phyloP scores from a whole-genome alignment of 2,888 invertebrate genomes.

The Andrena praecox region DNA sequence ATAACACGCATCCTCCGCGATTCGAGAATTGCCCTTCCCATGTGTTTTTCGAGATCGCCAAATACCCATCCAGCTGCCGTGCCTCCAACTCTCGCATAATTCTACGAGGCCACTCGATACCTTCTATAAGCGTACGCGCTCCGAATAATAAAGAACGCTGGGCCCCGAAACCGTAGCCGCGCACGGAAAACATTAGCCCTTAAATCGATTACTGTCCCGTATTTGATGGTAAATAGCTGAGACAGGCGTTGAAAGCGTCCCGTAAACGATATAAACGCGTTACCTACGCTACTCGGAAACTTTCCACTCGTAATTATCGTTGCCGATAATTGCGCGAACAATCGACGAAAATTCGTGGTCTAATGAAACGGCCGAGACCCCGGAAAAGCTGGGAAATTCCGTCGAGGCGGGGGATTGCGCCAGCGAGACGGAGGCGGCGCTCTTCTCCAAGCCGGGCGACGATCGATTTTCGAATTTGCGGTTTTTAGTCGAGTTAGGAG shows the following conservation, averaged over 20 bases:
- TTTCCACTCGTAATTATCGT: constrained; percentile 40
- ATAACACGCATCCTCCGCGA: not conserved
- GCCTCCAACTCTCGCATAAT: no score
- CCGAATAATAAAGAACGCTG: not conserved
- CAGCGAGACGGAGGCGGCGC: constrained; percentile 3
- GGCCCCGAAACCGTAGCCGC: no score
- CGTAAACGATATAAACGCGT: constrained; percentile 6
- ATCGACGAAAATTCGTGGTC: constrained; percentile 24
- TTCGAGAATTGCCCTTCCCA: not conserved
- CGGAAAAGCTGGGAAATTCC: constrained; percentile 33
- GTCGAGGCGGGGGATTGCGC: constrained; percentile 25
- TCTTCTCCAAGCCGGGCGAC: constrained; percentile 30
- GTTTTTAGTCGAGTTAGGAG: constrained; percentile 53
- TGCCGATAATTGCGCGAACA: constrained; percentile 44
- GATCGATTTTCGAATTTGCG: constrained; percentile 64
- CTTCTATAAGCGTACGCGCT: not conserved
- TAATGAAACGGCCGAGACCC: constrained; percentile 22
- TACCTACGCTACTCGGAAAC: not conserved
- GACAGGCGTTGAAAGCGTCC: not conserved
- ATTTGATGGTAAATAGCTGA: not conserved
- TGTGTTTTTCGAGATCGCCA: no score
- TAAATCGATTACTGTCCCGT: no score
- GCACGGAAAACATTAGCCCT: no score
- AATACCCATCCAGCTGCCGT: no score
- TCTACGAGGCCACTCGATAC: no score